These are phyloP conservation scores for Acrobasis suavella DNA, from an alignment of 2,888 invertebrate species.

Conservation along the genomic window DNA sequence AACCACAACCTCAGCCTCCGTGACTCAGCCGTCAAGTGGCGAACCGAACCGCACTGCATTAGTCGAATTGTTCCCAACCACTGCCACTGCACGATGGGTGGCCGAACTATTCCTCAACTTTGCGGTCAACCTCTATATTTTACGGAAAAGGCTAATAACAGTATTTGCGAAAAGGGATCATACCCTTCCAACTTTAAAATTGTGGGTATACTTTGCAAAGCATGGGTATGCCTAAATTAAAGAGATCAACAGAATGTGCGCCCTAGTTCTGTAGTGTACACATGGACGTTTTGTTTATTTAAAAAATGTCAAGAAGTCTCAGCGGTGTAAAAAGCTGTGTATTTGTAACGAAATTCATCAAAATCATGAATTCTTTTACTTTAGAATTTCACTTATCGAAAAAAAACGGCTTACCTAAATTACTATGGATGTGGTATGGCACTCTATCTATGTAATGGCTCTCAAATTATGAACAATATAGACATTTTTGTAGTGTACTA, in stretches of 20 bases:
- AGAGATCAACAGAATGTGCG: neutral
- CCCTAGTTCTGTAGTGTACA: too few relatives aligned
- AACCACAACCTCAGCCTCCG: neutral
- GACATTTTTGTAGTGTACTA: too few relatives aligned
- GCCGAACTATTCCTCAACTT: conserved; percentile 51
- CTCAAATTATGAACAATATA: too few relatives aligned
- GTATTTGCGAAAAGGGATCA: conserved; percentile 28
- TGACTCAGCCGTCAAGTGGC: conserved; percentile 19
- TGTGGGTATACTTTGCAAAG: conserved; percentile 17
- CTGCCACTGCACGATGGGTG: conserved; percentile 42
- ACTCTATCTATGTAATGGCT: too few relatives aligned
- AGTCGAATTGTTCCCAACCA: conserved; percentile 50
- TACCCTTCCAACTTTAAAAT: conserved; percentile 28
- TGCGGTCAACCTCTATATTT: conserved; percentile 54
- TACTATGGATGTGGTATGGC: too few relatives aligned
- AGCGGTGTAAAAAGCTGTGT: too few relatives aligned
- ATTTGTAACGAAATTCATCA: too few relatives aligned
- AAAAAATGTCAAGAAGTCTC: too few relatives aligned
- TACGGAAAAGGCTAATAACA: conserved; percentile 28
- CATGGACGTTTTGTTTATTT: too few relatives aligned
- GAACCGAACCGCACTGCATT: conserved; percentile 32
- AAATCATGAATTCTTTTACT: too few relatives aligned
- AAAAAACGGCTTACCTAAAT: too few relatives aligned
- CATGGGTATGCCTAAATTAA: neutral
- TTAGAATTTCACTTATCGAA: too few relatives aligned